A percentile compares a stretch with the other conserved stretches of the same genome.
phyloP scores from a whole-genome alignment of 2,113 vertebrate species.

The Geococcyx californianus region DNA sequence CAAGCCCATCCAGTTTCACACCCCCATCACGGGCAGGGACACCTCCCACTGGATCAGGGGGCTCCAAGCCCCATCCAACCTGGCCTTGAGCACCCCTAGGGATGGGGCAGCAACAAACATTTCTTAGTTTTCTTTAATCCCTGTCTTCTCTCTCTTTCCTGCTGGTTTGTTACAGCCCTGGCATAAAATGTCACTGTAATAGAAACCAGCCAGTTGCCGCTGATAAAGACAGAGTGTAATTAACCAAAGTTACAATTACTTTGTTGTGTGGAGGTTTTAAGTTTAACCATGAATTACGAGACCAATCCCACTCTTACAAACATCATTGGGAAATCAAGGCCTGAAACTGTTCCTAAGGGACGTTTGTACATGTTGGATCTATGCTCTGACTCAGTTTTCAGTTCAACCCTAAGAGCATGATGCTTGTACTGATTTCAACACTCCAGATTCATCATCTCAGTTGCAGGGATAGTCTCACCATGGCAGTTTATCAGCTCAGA shows the following conservation, averaged over 20 bases:
- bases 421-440: conserved; percentile 16
- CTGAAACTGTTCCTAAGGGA: neutral
- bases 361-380: neutral
- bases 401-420: neutral
- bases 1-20: too few species aligned
- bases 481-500: neutral
- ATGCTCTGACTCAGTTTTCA: conserved; percentile 22
- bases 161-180: neutral
- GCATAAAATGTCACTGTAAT: neutral
- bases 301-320: conserved; percentile 24
- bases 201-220: neutral
- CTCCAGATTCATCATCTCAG: neutral
- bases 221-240: neutral
- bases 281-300: neutral
- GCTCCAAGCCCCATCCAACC: too few species aligned
- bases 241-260: neutral
- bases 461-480: neutral
- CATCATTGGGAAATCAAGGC: conserved; percentile 1
- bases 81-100: too few species aligned
- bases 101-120: too few species aligned
- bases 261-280: neutral
- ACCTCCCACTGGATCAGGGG: too few species aligned
- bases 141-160: neutral
- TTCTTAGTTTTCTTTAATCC: neutral
- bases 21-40: too few species aligned